Evolutionary conservation across 2,888 invertebrate genomes (phyloP).

Genomic region (Acrobasis repandana): DNA sequence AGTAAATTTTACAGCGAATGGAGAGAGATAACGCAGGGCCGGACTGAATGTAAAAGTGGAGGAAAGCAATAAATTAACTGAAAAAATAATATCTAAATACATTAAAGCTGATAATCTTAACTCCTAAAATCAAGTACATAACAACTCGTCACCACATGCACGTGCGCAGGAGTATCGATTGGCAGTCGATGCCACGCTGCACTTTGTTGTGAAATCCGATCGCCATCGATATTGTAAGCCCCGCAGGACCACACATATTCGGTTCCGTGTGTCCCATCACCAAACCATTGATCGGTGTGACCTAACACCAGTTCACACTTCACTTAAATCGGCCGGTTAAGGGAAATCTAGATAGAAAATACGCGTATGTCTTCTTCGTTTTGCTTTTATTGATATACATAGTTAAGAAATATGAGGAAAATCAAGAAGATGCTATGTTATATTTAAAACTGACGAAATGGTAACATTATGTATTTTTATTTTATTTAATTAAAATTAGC

Average conservation of each 20-base stretch:
- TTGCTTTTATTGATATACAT: too few relatives aligned
- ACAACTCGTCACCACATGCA: constrained; percentile 8
- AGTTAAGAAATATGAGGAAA: neutral
- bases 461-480: too few relatives aligned
- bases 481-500: too few relatives aligned
- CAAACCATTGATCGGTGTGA: constrained; percentile 15
- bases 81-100: neutral
- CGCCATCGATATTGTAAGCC: constrained; percentile 21
- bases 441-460: too few relatives aligned
- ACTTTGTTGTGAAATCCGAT: constrained; percentile 32
- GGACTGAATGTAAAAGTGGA: too few relatives aligned
- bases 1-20: too few relatives aligned
- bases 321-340: neutral
- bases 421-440: too few relatives aligned
- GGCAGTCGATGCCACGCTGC: constrained; percentile 13
- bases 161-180: neutral
- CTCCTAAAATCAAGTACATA: constrained; percentile 5
- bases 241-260: constrained; percentile 19
- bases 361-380: neutral
- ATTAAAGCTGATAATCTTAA: neutral
- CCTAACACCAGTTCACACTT: constrained; percentile 12
- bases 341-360: neutral
- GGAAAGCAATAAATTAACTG: too few relatives aligned
- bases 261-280: constrained; percentile 12
- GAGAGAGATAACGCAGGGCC: too few relatives aligned